Base-by-base conservation (phyloP, 2,113 vertebrate genomes). In the Bambusicola thoracicus region DNA sequence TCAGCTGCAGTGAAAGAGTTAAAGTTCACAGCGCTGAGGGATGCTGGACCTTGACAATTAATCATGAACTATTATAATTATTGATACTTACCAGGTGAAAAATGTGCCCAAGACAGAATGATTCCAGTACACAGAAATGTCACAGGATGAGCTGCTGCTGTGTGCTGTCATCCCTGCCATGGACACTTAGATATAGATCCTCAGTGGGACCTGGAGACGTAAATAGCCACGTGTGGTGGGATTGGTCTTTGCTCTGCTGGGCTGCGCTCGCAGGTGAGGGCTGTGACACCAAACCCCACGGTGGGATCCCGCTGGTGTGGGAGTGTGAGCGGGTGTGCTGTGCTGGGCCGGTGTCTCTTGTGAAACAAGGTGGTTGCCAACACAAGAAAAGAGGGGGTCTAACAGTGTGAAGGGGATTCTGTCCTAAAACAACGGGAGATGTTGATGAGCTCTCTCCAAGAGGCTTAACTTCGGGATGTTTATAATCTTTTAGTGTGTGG, bases 381-480 rank as follows among this genome's bases (percentile, higher is more conserved):
- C 0, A 1, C 68, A 75, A 59, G 34, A 81, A 86, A 94, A 84
- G 36, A 62, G 41, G 32, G 82, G 25, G 85, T 86, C 81, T 36
- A 78, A 24, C 30, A 49, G 44, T 2, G 73, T 40, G 62, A 76
- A 92, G 61, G 55, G 78, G 77, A 90, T 11, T 8, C 27, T 78
- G 48, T 69, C 46, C 62, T 75, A 38, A 75, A 84, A 65, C 70
- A 89, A 67, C 44, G 24, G 80, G 74, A 63, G 49, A 81, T 89
- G 76, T 72, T 91, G 89, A 86, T 65, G 80, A 89, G n/a, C 63
- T 90, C 65, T 78, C 67, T 75, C 32, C 75, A 85, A 95, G 41
- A 65, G 70, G 59, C 61, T 76, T 69, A 65, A 53, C 38, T 92
- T 92, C 18, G 4, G 51, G 77, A 43, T 88, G 68, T 77, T 90